Conservation (phyloP, 2,797 vertebrate genomes). For the Oreonectes daqikongensis region DNA sequence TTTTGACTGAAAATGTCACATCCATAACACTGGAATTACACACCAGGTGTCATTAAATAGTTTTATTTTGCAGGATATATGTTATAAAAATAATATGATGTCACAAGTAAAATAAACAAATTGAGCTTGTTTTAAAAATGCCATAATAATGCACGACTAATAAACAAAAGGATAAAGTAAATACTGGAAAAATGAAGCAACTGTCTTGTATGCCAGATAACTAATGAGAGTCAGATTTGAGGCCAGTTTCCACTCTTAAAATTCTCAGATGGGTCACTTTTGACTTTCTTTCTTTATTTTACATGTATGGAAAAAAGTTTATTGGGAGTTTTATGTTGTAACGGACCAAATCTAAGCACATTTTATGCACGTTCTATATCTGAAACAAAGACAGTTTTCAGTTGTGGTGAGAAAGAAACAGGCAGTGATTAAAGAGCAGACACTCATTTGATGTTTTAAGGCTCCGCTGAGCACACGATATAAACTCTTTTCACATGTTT, state of each 20-base stretch:
- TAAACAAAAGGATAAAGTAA: neutral
- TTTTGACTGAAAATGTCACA: too few species aligned
- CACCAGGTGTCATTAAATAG: too few species aligned
- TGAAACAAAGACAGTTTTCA: neutral
- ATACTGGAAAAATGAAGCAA: neutral
- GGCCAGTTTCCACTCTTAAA: conserved; percentile 17
- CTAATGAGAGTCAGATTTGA: conserved; percentile 11
- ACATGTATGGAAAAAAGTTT: conserved; percentile 48
- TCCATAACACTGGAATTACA: too few species aligned
- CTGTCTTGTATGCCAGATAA: neutral
- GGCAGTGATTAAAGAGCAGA: conserved; percentile 11
- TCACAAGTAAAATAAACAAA: neutral
- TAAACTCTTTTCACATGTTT: neutral
- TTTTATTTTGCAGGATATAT: neutral
- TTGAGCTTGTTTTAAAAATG: neutral
- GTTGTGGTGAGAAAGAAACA: neutral
- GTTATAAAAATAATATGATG: neutral
- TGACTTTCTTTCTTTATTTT: neutral
- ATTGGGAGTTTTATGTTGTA: conserved; percentile 38
- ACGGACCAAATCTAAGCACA: conserved; percentile 8
- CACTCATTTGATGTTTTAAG: neutral
- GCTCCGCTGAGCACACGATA: conserved; percentile 5
- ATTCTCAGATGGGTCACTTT: conserved; percentile 2
- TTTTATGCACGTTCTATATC: conserved; percentile 21
- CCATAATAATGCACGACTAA: neutral